Base-by-base conservation (phyloP, 2,797 vertebrate genomes). In the Chaetophractus vellerosus region DNA sequence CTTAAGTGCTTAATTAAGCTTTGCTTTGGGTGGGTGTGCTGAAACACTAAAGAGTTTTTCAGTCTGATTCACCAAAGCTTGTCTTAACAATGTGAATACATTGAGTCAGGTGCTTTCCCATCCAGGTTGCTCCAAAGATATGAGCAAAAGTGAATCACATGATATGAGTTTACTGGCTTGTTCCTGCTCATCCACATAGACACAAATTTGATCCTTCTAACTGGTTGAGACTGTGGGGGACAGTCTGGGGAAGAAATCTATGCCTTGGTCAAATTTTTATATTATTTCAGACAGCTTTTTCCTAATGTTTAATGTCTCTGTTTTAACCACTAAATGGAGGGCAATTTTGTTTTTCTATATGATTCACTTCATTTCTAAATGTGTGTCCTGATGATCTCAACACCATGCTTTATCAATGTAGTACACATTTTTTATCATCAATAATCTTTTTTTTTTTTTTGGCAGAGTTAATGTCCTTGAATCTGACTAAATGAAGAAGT, bases 361-460 rank as follows among this genome's bases (percentile, higher is more conserved):
- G 31, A 4, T 80, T 91, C 41, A 45, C 36, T 96, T 82, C 33
- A 57, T 72, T 78, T 95, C 61, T 38, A 93, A 91, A 84, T 74
- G 16, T 68, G 36, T 76, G 45, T 81, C 41, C 26, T 82, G 0
- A 94, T 88, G 33, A 89, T 78, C 38, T 80, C 26, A 50, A 21
- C 14, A 71, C 83, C 79, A 61, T 57, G 71, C 90, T 92, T 93
- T 80, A 55, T 93, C 74, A 33, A 72, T 76, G 10, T 69, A 75
- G 12, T 38, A 6, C 64, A 81, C 48, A 71, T 41, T 45, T 84
- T 94, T 93, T 90, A 88, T 95, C 19, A 74, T 68, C 72, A 88
- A 76, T 90, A 90, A 92, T 80, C 78, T 71, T 88, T 95, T 92
- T 83, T 71, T 88, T 95, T 92, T 83, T 66, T 50, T n/a, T 94